Percentiles rank a stretch among this genome's conserved stretches.
These are phyloP conservation scores for Plagiodera versicolora DNA, from an alignment of 2,888 invertebrate species.

Conservation along the genomic window DNA sequence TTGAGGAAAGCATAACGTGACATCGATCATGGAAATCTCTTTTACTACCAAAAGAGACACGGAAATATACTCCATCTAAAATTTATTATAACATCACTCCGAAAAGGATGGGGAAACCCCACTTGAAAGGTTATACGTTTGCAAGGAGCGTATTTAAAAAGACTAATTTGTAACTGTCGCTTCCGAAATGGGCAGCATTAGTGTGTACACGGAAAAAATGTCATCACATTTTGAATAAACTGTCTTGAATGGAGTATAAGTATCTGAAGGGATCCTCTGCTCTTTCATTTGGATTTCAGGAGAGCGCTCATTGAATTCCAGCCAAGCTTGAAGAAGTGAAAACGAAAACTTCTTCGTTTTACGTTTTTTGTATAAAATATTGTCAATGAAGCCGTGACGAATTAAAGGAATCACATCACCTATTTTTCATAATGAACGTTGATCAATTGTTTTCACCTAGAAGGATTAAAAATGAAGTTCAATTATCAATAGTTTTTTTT, in stretches of 20 bases:
- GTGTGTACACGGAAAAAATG: constrained; percentile 41
- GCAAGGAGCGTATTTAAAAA: constrained; percentile 38
- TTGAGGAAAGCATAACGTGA: background rate
- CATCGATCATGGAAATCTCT: background rate
- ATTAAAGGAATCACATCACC: too few relatives aligned
- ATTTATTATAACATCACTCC: constrained; percentile 29
- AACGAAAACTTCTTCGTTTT: background rate
- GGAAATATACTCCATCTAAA: constrained; percentile 15
- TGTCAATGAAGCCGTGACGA: too few relatives aligned
- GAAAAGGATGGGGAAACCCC: constrained; percentile 24
- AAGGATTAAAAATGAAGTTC: too few relatives aligned
- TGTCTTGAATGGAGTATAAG: constrained; percentile 31
- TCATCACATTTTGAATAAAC: constrained; percentile 40
- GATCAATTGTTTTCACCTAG: too few relatives aligned
- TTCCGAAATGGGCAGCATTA: constrained; percentile 42
- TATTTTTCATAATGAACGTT: too few relatives aligned
- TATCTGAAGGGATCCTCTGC: constrained; percentile 29
- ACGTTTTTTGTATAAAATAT: too few relatives aligned
- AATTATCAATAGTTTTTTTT: too few relatives aligned
- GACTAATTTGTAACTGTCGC: constrained; percentile 44
- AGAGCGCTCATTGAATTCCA: constrained; percentile 22
- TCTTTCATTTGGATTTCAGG: constrained; percentile 31
- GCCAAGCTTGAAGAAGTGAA: constrained; percentile 18
- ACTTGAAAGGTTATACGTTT: constrained; percentile 28
- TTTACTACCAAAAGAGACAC: background rate